A percentile compares a stretch with the other conserved stretches of the same genome.
Conservation (phyloP, 2,888 invertebrate species). For the Cordilura impudica region DNA sequence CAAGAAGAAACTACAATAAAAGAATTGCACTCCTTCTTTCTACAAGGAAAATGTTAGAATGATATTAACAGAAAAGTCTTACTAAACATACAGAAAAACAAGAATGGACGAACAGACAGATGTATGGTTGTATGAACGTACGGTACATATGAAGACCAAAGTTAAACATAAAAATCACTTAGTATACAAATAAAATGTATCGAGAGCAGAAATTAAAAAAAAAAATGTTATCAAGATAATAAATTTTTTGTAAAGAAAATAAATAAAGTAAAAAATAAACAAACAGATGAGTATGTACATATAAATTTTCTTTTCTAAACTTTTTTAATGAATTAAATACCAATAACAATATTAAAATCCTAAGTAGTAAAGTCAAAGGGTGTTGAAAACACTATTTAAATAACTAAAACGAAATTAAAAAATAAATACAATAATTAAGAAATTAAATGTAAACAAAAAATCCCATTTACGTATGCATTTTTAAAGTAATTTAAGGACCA, state of each 20-base stretch:
- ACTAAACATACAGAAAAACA: neutral
- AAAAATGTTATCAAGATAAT: neutral
- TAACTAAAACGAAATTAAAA: no score
- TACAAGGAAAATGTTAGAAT: neutral
- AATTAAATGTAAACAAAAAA: no score
- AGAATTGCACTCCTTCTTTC: neutral
- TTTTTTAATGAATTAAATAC: constrained; percentile 48
- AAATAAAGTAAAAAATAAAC: neutral
- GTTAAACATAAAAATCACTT: neutral
- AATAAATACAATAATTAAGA: no score
- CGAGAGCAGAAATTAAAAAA: neutral
- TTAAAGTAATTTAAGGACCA: no score
- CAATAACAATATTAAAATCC: constrained; percentile 36
- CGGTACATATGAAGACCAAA: neutral
- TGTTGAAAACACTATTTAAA: neutral
- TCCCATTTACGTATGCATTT: no score
- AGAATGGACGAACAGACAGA: neutral
- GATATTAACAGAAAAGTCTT: neutral
- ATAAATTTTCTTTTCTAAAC: neutral
- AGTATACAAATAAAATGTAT: neutral
- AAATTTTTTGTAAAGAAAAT: neutral
- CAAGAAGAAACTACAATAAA: neutral
- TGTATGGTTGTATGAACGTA: neutral
- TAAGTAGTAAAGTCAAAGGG: constrained; percentile 17
- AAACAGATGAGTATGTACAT: neutral